Base-by-base conservation (phyloP, 2,797 vertebrate species). In the Microctenopoma steveboyesi region DNA sequence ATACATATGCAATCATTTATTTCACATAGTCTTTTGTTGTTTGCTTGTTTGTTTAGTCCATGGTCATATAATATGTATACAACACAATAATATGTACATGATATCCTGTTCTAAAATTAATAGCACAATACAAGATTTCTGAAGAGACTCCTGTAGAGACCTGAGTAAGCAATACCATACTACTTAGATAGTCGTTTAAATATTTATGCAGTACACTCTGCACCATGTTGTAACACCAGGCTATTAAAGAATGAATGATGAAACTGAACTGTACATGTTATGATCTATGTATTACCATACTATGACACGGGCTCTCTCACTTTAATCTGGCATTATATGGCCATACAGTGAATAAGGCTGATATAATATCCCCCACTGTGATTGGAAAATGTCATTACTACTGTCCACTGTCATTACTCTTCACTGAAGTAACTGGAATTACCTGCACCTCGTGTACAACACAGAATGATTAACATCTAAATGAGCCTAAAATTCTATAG, bases 401-500 rank as follows among this genome's bases (percentile, higher is more conserved):
- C 3, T 56, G 33, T 53, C 14, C 15, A 53, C 30, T 33, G 15
- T 39, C 22, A 60, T 62, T 51, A 69, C 40, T 49, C 37, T 64
- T 40, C 15, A 54, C 53, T 43, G 22, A 35, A 35, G 50, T 42
- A 43, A 56, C 37, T 25, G 43, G 12, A 76, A 60, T 58, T 47
- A 64, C 67, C 27, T 59, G 50, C 64, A 62, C 40, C 69, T 58
- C 60, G 58, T 59, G 62, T 70, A 52, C 73, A 75, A 65, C 60
- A 73, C 67, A 60, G 72, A 64, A 61, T 62, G 64, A 91, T 88
- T 83, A 83, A 82, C 70, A 75, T 78, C 76, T 58, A 74, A 81
- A 88, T 82, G 60, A 64, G 50, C 74, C 79, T 86, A 51, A 82
- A 78, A 79, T 77, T 82, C 47, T 72, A 61, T 55, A 62, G 49